These are phyloP conservation scores for Pongo abelii DNA, from an alignment of 2,113 vertebrate genomes.

Conservation along the genomic window DNA sequence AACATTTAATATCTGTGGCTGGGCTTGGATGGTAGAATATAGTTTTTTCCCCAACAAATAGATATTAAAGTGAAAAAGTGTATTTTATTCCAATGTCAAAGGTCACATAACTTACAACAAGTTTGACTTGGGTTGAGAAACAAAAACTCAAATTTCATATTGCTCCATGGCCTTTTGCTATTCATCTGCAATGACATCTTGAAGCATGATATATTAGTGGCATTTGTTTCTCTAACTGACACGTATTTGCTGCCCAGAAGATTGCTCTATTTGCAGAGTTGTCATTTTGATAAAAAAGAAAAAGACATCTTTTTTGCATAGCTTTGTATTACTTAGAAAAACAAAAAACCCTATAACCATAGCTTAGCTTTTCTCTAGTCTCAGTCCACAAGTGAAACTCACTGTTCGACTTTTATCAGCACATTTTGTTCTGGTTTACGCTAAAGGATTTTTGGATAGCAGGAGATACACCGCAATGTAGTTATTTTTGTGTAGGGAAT, in stretches of 20 bases:
- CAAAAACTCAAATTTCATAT: neutral
- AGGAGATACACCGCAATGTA: neutral
- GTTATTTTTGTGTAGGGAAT: neutral
- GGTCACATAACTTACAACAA: neutral
- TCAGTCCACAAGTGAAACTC: neutral
- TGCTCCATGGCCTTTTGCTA: neutral
- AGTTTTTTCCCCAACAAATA: neutral
- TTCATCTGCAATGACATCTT: neutral
- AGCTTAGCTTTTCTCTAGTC: neutral
- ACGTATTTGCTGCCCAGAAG: neutral
- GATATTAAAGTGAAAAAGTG: neutral
- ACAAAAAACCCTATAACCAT: neutral
- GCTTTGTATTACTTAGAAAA: neutral
- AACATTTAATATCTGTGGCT: constrained; percentile 9
- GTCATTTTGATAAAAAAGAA: neutral
- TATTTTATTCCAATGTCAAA: constrained; percentile 26
- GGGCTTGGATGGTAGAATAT: neutral
- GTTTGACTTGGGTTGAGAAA: constrained; percentile 10
- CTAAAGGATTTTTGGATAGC: neutral
- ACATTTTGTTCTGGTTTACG: neutral
- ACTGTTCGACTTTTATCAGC: neutral
- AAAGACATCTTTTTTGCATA: neutral
- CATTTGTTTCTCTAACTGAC: neutral
- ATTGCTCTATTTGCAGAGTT: neutral
- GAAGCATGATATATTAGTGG: neutral